Base-by-base conservation (phyloP, 2,797 vertebrate genomes). In the Myripristis murdjan region DNA sequence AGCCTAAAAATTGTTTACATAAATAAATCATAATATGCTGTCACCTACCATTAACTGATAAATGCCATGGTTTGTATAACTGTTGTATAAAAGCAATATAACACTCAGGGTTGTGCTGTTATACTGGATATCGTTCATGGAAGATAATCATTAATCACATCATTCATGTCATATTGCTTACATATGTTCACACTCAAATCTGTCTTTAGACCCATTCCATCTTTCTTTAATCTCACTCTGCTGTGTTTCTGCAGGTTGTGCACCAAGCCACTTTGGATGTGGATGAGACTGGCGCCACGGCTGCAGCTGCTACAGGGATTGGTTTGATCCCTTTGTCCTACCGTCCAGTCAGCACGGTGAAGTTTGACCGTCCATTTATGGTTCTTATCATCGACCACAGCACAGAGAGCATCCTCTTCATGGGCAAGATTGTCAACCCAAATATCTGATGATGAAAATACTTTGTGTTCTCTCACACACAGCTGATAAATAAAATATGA, bases 231-330 rank as follows among this genome's bases (percentile, higher is more conserved):
- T 48, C 20, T 79, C 12, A 73, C 41, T 48, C 16, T 69, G 11
- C 41, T 15, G 10, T 49, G 55, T n/a, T 6, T 1, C 23, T 41
- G 7, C 41, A 98, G 98, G 88, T 96, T 78, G 79, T 95, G 37
- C 96, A 98, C 70, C 89, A 96, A 85, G 95, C 97, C 22, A 85
- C 87, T 28, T 91, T 97, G 66, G 96, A 98, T 49, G 93, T 97
- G 0, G 93, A 98, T 49, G 97, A 98, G 85, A 77, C 77, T 4
- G 97, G 96, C 77, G 95, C 96, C 0, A 93, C 94, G 0, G 97
- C 95, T 2, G 61, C 91, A 54, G 95, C 85, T 7, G 94, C 77
- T 22, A 96, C 89, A 11, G 88, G 91, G 2, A 72, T 95, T 1
- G 20, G 53, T 60, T 81, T 96, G 0, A 87, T 9, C 0, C 93